Evolutionary conservation across 1,140 invertebrate species (phyloP).

Genomic region (Metopolophium dirhodum): DNA sequence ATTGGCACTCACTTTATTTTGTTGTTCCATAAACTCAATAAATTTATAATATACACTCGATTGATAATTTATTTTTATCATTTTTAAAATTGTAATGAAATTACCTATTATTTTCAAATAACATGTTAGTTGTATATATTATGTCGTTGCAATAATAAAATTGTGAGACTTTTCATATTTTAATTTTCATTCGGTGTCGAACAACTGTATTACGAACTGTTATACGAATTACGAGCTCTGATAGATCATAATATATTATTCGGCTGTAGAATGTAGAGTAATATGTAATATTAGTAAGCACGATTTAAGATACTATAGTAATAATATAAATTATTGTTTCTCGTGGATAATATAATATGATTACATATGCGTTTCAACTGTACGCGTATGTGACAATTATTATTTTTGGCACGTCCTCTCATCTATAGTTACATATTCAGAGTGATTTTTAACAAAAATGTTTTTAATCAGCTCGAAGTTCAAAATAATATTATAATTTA

Average conservation of each 20-base stretch:
- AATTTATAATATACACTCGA: no score
- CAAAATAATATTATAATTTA: not conserved
- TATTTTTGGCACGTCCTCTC: no score
- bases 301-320: no score
- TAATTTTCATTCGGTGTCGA: not conserved
- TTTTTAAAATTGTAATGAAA: not conserved
- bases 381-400: not conserved
- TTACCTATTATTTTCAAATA: not conserved
- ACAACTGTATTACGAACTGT: not conserved
- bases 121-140: no score
- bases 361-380: not conserved
- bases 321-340: slow-evolving; percentile 11
- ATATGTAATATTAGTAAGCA: not conserved
- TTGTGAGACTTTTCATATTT: not conserved
- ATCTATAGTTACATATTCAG: no score
- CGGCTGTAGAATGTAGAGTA: not conserved
- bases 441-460: no score
- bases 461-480: no score
- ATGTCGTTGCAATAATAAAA: not conserved
- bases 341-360: not conserved
- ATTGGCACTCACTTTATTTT: no score
- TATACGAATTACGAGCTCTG: no score
- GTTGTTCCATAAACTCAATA: no score
- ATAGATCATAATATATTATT: not conserved
- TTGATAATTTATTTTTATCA: no score